A percentile compares a stretch with the other conserved stretches of the same genome.
These are phyloP conservation scores for Semnopithecus entellus DNA, from an alignment of 2,113 vertebrate species.

Conservation along the genomic window DNA sequence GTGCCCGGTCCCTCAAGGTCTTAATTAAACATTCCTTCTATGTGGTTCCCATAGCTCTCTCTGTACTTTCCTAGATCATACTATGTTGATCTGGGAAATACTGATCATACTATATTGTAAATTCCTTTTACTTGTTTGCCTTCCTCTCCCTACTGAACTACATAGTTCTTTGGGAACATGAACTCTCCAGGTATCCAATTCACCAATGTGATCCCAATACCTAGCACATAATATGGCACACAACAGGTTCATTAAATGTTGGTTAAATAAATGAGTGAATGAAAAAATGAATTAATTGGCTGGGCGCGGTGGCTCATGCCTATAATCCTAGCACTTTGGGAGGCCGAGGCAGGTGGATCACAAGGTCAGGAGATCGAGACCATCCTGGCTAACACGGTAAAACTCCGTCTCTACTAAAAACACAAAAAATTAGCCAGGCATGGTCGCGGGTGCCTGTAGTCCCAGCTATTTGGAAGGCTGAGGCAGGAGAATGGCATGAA, in stretches of 20 bases:
- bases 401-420: no score
- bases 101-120: background rate
- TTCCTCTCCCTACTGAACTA: background rate
- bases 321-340: no score
- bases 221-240: slow-evolving; percentile 40
- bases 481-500: no score
- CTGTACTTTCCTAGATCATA: background rate
- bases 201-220: background rate
- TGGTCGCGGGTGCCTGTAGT: no score
- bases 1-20: background rate
- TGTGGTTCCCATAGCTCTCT: background rate
- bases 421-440: no score
- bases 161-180: slow-evolving; percentile 11
- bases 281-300: background rate
- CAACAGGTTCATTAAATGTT: background rate
- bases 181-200: slow-evolving; percentile 32
- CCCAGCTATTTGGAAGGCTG: no score
- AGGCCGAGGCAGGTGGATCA: no score
- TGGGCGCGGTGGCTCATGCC: no score
- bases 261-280: background rate
- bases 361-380: no score
- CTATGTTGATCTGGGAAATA: background rate
- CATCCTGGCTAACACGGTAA: no score
- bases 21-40: background rate
- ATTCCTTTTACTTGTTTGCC: background rate